Conservation (phyloP, 2,888 invertebrate species). For the Dioctria rufipes region DNA sequence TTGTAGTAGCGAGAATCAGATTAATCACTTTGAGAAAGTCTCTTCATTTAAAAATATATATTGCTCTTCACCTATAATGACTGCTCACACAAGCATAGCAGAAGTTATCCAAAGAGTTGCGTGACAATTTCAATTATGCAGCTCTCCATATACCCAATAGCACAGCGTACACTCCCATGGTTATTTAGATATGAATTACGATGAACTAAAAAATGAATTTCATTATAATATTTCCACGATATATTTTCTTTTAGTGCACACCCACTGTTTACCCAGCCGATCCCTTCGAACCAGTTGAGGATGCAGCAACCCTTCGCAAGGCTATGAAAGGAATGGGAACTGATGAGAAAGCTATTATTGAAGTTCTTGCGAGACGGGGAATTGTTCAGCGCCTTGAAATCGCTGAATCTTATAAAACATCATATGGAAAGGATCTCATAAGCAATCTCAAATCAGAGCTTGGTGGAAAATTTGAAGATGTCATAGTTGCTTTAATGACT, state of each 20-base stretch:
- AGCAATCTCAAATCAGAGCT: slow-evolving; percentile 91
- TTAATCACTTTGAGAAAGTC: too few relatives aligned
- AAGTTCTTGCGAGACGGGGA: slow-evolving; percentile 88
- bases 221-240: slow-evolving; percentile 34
- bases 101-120: slow-evolving; percentile 16
- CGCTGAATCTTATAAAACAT: slow-evolving; percentile 90
- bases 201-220: slow-evolving; percentile 10
- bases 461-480: slow-evolving; percentile 90
- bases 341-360: slow-evolving; percentile 92
- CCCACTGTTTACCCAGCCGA: slow-evolving; percentile 91
- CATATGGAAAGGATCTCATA: slow-evolving; percentile 90
- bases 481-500: slow-evolving; percentile 91
- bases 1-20: too few relatives aligned
- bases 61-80: too few relatives aligned
- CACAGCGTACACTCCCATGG: too few relatives aligned
- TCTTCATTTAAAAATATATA: too few relatives aligned
- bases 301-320: slow-evolving; percentile 87
- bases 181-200: too few relatives aligned
- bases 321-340: slow-evolving; percentile 96
- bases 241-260: slow-evolving; percentile 77
- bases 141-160: too few relatives aligned
- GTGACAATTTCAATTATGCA: background rate
- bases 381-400: slow-evolving; percentile 94
- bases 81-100: too few relatives aligned
- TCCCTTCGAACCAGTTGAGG: slow-evolving; percentile 87